Percentiles rank a stretch among this genome's conserved stretches.
These are phyloP conservation scores for Drosophila paramelanica DNA, from an alignment of 2,888 invertebrate genomes.

Conservation along the genomic window DNA sequence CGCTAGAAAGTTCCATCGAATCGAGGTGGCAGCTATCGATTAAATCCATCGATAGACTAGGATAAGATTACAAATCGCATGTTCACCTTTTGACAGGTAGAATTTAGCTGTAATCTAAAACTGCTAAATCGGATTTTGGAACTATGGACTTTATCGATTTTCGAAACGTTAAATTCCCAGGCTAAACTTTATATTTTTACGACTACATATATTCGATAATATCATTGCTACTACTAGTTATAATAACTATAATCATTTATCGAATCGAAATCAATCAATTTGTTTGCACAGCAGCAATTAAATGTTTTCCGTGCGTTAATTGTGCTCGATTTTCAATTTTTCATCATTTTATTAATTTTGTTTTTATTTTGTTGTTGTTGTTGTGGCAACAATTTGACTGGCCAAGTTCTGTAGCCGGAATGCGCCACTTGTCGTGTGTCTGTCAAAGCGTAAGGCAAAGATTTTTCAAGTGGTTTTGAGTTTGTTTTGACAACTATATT, in stretches of 20 bases:
- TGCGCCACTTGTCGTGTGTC: constrained; percentile 42
- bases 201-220: too few relatives aligned
- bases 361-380: too few relatives aligned
- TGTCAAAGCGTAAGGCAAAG: constrained; percentile 39
- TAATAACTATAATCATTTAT: too few relatives aligned
- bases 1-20: constrained; percentile 7
- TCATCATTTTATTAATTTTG: background rate
- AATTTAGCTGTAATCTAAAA: background rate
- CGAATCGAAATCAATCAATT: background rate
- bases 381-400: constrained; percentile 7
- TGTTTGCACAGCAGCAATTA: background rate
- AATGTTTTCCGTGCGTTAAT: constrained; percentile 1
- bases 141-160: background rate
- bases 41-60: background rate
- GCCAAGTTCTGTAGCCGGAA: constrained; percentile 22
- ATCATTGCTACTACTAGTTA: too few relatives aligned
- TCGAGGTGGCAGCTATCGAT: constrained; percentile 4
- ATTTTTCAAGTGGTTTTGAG: constrained; percentile 45
- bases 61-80: background rate
- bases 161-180: too few relatives aligned
- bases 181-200: too few relatives aligned
- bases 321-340: background rate
- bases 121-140: too few relatives aligned
- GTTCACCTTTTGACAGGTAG: background rate
- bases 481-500: constrained; percentile 58